Evolutionary conservation across 1,140 invertebrate genomes (phyloP).

Genomic region (Penaeus chinensis): DNA sequence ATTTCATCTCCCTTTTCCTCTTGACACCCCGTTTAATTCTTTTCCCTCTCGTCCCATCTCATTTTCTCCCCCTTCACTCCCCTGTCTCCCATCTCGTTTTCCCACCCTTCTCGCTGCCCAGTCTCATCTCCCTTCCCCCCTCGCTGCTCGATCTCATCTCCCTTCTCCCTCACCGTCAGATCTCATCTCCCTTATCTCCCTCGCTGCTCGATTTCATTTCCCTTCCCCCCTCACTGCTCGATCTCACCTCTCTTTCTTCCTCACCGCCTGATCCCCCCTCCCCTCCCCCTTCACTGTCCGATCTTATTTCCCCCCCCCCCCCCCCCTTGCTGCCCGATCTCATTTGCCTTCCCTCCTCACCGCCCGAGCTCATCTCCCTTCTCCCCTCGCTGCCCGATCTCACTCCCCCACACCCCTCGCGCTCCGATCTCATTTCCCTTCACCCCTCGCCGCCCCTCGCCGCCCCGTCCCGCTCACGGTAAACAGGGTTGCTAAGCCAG

Average conservation of each 20-base stretch:
- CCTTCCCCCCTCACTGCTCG: background rate
- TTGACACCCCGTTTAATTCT: too few relatives aligned
- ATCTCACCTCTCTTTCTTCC: background rate
- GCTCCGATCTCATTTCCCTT: background rate
- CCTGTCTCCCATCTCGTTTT: too few relatives aligned
- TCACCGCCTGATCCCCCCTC: background rate
- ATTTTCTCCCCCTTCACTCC: too few relatives aligned
- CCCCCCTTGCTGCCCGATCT: background rate
- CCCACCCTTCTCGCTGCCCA: too few relatives aligned
- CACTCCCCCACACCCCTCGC: background rate
- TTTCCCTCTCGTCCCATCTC: too few relatives aligned
- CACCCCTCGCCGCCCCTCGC: background rate
- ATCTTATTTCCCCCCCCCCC: background rate
- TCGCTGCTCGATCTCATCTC: too few relatives aligned
- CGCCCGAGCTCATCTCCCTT: background rate
- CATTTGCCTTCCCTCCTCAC: background rate
- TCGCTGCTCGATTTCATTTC: background rate
- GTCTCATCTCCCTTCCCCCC: too few relatives aligned
- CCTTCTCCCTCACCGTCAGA: too few relatives aligned
- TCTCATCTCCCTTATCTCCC: too few relatives aligned
- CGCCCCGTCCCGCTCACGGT: conserved; percentile 21
- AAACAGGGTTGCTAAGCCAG: conserved; percentile 51
- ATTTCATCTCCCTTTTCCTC: too few relatives aligned
- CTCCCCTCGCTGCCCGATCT: background rate
- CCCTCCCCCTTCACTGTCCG: background rate